Evolutionary conservation across 2,113 vertebrate species (phyloP).

Genomic region (Rhynchomys soricoides): DNA sequence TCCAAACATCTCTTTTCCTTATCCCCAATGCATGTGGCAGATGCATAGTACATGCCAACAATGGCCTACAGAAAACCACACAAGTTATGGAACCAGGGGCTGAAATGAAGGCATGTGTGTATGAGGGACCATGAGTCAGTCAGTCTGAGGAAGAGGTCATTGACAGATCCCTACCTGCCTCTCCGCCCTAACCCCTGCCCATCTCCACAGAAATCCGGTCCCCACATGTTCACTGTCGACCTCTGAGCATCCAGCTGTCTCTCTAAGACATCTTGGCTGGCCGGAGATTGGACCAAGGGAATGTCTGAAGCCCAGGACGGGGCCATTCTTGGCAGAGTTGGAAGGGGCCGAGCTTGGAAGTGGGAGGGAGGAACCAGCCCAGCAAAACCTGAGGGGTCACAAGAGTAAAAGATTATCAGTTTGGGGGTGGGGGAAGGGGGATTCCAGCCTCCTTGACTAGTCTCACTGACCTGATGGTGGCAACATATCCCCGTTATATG

Average conservation of each 20-base stretch:
- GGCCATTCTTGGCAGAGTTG: constrained; percentile 59
- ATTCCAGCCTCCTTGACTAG: neutral
- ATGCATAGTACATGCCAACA: neutral
- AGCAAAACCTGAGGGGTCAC: constrained; percentile 65
- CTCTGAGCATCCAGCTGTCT: constrained; percentile 63
- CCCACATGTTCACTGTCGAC: constrained; percentile 32
- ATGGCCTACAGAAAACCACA: neutral
- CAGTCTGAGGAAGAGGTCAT: neutral
- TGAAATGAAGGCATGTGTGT: neutral
- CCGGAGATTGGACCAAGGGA: neutral
- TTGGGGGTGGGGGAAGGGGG: neutral
- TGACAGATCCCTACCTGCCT: constrained; percentile 71
- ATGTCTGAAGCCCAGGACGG: constrained; percentile 61
- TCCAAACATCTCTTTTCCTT: neutral
- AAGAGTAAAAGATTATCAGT: constrained; percentile 24
- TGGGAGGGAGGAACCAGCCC: constrained; percentile 83
- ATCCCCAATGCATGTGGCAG: neutral
- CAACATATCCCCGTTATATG: constrained; percentile 56
- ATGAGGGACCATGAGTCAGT: neutral
- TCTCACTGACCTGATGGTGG: constrained; percentile 74
- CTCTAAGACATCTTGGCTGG: constrained; percentile 51
- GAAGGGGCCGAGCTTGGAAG: constrained; percentile 76
- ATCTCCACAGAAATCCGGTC: neutral
- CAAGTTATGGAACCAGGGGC: neutral
- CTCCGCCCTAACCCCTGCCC: constrained; percentile 42